These are phyloP conservation scores for Ondatra zibethicus DNA, from an alignment of 2,113 vertebrate species.

Conservation along the genomic window DNA sequence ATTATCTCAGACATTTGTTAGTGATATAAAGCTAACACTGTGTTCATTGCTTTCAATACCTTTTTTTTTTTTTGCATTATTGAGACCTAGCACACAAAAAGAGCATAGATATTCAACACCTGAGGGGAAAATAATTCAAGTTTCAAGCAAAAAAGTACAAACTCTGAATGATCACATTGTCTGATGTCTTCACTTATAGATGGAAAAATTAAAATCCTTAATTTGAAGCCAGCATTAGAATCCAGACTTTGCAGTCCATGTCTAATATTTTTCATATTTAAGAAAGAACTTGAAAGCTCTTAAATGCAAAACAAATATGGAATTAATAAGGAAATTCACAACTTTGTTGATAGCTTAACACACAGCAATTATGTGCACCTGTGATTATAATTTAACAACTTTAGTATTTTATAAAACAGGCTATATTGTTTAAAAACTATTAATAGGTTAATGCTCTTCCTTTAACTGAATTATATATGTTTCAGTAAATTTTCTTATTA, in stretches of 20 bases:
- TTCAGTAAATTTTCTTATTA: background rate
- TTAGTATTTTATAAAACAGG: background rate
- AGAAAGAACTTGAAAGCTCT: background rate
- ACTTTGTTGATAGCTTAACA: background rate
- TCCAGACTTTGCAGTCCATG: background rate
- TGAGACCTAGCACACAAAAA: background rate
- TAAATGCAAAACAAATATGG: background rate
- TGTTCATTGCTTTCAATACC: background rate
- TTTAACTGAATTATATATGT: background rate
- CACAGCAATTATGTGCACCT: background rate
- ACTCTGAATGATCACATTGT: background rate
- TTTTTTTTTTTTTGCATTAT: background rate
- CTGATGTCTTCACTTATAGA: background rate
- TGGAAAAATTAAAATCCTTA: background rate
- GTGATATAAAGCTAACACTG: background rate
- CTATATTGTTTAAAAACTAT: background rate
- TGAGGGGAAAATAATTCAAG: background rate
- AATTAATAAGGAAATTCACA: background rate
- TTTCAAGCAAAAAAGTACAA: background rate
- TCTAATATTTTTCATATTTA: background rate
- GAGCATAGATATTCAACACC: background rate
- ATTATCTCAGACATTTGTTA: background rate
- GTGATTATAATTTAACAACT: background rate
- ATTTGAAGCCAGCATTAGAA: background rate
- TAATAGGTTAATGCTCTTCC: background rate